Evolutionary conservation across 2,888 invertebrate species (phyloP).

Genomic region (Gnatocerus cornutus): DNA sequence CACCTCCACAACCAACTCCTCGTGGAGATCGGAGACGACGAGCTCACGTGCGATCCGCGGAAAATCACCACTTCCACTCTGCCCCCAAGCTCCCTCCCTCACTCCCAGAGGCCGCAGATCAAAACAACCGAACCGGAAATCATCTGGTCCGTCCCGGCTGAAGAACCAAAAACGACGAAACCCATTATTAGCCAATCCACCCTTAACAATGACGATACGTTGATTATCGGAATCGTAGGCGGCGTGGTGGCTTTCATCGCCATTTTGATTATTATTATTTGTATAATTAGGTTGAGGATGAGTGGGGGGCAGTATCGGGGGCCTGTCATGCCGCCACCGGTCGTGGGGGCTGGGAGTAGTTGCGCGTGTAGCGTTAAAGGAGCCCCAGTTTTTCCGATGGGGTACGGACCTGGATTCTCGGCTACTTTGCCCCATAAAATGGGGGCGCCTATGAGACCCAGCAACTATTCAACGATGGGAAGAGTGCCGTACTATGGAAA

Average conservation of each 20-base stretch:
- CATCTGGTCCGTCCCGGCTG: conserved; percentile 88
- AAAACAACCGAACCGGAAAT: conserved; percentile 88
- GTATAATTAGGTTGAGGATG: conserved; percentile 80
- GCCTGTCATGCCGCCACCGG: conserved; percentile 60
- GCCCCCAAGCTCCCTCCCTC: conserved; percentile 58
- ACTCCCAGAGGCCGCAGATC: conserved; percentile 71
- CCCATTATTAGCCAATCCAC: conserved; percentile 75
- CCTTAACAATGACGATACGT: conserved; percentile 89
- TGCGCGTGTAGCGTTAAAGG: conserved; percentile 73
- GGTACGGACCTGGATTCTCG: conserved; percentile 72
- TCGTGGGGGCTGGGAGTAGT: conserved; percentile 73
- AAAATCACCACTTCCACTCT: conserved; percentile 72
- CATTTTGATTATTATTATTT: conserved; percentile 90
- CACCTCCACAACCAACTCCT: conserved; percentile 80
- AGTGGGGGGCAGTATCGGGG: conserved; percentile 82
- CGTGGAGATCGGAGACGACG: conserved; percentile 85
- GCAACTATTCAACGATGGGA: conserved; percentile 77
- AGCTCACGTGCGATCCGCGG: conserved; percentile 84
- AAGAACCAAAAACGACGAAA: conserved; percentile 76
- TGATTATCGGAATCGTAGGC: conserved; percentile 96
- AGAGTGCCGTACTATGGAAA: conserved; percentile 74
- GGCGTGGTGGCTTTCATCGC: conserved; percentile 94
- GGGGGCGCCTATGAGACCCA: conserved; percentile 73
- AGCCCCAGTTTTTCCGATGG: conserved; percentile 74
- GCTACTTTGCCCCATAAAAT: conserved; percentile 81